A percentile compares a stretch with the other conserved stretches of the same genome.
Conservation (phyloP, 2,888 invertebrate genomes). For the Chaetogeoica ovagalla region DNA sequence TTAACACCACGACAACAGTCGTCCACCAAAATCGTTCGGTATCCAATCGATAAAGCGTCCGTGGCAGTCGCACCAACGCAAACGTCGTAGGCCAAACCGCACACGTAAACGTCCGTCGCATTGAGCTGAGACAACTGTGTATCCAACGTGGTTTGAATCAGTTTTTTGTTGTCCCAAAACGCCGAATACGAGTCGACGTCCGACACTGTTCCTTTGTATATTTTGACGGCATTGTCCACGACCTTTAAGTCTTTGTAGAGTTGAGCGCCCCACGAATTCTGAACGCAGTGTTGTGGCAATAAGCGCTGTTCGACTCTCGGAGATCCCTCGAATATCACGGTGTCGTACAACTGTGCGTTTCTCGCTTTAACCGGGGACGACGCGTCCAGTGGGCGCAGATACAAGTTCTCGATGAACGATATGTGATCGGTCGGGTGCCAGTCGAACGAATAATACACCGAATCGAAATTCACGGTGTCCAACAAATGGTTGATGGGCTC, state of each 20-base stretch:
- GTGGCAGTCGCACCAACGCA: constrained; percentile 90
- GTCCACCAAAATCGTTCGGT: constrained; percentile 84
- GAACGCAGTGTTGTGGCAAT: constrained; percentile 96
- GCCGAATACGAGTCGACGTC: constrained; percentile 97
- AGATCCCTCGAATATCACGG: constrained; percentile 87
- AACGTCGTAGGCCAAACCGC: constrained; percentile 92
- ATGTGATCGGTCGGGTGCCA: constrained; percentile 97
- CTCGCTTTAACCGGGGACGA: constrained; percentile 74
- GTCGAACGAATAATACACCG: constrained; percentile 90
- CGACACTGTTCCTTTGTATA: constrained; percentile 90
- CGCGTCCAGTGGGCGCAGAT: constrained; percentile 72
- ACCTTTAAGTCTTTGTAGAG: constrained; percentile 87
- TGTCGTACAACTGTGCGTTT: constrained; percentile 82
- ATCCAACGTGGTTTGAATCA: constrained; percentile 82
- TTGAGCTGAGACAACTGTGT: constrained; percentile 76
- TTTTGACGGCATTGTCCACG: constrained; percentile 74
- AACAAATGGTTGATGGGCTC: constrained; percentile 86
- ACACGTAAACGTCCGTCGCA: constrained; percentile 90
- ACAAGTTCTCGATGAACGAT: constrained; percentile 92
- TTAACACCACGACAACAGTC: constrained; percentile 90
- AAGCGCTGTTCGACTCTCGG: constrained; percentile 86
- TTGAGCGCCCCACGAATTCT: constrained; percentile 93
- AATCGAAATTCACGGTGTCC: constrained; percentile 80
- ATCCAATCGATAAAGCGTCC: constrained; percentile 87
- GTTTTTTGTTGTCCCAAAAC: constrained; percentile 96